phyloP scores from a whole-genome alignment of 2,888 invertebrate genomes.

The Agriopis leucophaearia region DNA sequence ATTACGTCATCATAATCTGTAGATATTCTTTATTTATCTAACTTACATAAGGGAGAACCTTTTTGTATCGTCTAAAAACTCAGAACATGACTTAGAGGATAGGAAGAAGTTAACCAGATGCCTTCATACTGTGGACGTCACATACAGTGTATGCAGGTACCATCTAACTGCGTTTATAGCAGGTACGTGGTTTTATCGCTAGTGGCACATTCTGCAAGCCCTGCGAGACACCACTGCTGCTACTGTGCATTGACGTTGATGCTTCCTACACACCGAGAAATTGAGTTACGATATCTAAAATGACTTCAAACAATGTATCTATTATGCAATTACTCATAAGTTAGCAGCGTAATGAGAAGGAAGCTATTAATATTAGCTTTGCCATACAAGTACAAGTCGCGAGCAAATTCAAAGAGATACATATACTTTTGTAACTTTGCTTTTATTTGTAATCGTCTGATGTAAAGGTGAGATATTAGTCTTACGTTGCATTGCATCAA shows the following conservation, averaged over 20 bases:
- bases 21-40: too few species aligned
- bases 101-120: too few species aligned
- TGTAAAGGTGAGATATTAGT: slow-evolving; percentile 27
- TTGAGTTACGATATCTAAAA: slow-evolving; percentile 68
- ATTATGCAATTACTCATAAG: slow-evolving; percentile 57
- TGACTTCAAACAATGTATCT: slow-evolving; percentile 60
- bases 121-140: too few species aligned
- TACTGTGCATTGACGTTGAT: slow-evolving; percentile 59
- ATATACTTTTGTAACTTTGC: not conserved
- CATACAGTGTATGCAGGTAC: not conserved
- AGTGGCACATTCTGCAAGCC: slow-evolving; percentile 68
- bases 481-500: slow-evolving; percentile 26
- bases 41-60: too few species aligned
- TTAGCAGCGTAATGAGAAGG: slow-evolving; percentile 55
- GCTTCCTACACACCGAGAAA: slow-evolving; percentile 71
- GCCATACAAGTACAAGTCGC: slow-evolving; percentile 14
- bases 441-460: slow-evolving; percentile 16
- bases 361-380: slow-evolving; percentile 54
- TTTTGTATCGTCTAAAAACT: too few species aligned
- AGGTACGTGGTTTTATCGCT: slow-evolving; percentile 35
- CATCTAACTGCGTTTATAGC: slow-evolving; percentile 1
- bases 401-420: slow-evolving; percentile 6
- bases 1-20: too few species aligned
- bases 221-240: slow-evolving; percentile 50
- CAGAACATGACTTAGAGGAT: too few species aligned